Conservation (phyloP, 2,797 vertebrate species). For the Coreius guichenoti region DNA sequence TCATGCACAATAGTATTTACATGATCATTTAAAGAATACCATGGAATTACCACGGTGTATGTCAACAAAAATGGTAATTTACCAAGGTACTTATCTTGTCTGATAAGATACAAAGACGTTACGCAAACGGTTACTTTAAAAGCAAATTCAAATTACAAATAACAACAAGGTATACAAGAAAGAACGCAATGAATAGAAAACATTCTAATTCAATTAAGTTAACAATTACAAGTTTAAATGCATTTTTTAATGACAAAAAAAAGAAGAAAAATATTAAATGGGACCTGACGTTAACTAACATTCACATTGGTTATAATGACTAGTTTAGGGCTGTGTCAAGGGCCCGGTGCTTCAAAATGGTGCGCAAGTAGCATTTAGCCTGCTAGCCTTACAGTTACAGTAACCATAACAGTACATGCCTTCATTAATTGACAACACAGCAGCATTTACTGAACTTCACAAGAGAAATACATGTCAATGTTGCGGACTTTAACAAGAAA, state of each 20-base stretch:
- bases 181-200: neutral
- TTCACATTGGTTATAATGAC: neutral
- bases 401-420: neutral
- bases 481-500: neutral
- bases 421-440: neutral
- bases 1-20: neutral
- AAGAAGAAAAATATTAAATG: neutral
- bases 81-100: neutral
- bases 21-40: neutral
- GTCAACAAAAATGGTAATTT: neutral
- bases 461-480: neutral
- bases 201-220: neutral
- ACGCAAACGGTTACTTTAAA: neutral
- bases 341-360: conserved; percentile 60
- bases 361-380: conserved; percentile 52
- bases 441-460: neutral
- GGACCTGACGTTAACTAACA: neutral
- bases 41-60: neutral
- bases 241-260: neutral
- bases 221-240: neutral
- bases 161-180: neutral
- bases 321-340: conserved; percentile 5
- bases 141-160: neutral
- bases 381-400: conserved; percentile 25
- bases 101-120: neutral